Evolutionary conservation across 2,888 invertebrate species (phyloP), one percentile per base, ranked within the genome.

Genomic region (Acleris emargana): DNA sequence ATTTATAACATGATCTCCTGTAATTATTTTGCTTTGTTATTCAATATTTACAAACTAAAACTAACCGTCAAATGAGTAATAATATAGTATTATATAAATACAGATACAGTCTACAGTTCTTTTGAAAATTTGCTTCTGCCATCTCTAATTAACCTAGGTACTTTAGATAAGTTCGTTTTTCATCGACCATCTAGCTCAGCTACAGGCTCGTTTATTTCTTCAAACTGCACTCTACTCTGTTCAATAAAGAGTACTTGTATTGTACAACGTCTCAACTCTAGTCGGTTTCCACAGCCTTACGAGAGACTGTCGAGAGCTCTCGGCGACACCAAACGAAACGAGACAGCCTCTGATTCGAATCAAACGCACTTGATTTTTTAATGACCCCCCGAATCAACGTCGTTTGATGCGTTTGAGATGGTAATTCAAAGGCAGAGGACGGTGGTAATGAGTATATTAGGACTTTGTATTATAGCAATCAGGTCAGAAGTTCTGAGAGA

Each of bases 291-390:
- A 32, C 64, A 18, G 28, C 60, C 32, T 50, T 59, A 50, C 25
- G n/a, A 11, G 25, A 38, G 63, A 52, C 43, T n/a, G 43, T 60
- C 32, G 20, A 67, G 67, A 11, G 67, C 52, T 20, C 67, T 68
- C 43, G 13, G 59, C 47, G 18, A 64, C 57, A 55, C 64, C 55
- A 55, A 66, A 58, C 60, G 49, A 64, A 49, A 28, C 25, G 20
- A 58, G 54, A 70, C 72, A 70, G 69, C 67, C 71, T 73, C 72
- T 72, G 74, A 75, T 71, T 69, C 71, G 69, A 71, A 77, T 76
- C 76, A 79, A 77, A 79, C 71, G 73, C 75, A 69, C 76, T 76
- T 75, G 76, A 76, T 72, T 76, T 80, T 77, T 77, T 78, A 78
- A 80, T 77, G 77, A 80, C 75, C 66, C 51, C 61, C 32, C 18